phyloP scores from a whole-genome alignment of 2,113 vertebrate genomes.

The Rhabdomys dilectus region DNA sequence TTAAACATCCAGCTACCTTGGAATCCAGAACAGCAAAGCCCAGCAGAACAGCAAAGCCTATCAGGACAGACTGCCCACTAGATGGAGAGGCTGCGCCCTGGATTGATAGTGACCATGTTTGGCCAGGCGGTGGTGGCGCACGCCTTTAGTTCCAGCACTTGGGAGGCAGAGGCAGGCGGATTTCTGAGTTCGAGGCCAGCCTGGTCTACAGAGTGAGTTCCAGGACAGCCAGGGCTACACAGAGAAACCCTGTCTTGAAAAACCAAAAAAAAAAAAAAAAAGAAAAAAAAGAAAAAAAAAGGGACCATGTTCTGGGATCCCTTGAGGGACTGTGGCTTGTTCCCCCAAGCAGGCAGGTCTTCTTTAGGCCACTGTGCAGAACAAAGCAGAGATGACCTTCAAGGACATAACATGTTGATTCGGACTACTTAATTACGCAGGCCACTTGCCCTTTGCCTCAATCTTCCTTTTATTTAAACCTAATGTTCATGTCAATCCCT shows the following conservation, averaged over 20 bases:
- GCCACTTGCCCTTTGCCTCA: neutral
- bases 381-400: neutral
- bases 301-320: neutral
- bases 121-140: too few species aligned
- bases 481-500: neutral
- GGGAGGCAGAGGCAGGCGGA: too few species aligned
- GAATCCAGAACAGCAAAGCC: neutral
- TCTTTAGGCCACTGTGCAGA: neutral
- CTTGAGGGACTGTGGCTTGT: neutral
- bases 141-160: too few species aligned
- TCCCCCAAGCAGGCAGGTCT: neutral
- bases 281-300: too few species aligned
- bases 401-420: neutral
- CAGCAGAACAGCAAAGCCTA: neutral
- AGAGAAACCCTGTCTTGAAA: too few species aligned
- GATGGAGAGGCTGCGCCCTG: neutral
- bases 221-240: too few species aligned
- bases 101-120: neutral
- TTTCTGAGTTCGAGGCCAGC: too few species aligned
- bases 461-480: neutral
- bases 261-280: too few species aligned
- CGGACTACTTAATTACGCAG: neutral
- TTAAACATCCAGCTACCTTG: neutral
- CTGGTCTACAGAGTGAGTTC: too few species aligned
- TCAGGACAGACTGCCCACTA: neutral